A percentile compares a stretch with the other conserved stretches of the same genome.
These are phyloP conservation scores for Megaleporinus macrocephalus DNA, from an alignment of 2,113 vertebrate species.

Conservation along the genomic window DNA sequence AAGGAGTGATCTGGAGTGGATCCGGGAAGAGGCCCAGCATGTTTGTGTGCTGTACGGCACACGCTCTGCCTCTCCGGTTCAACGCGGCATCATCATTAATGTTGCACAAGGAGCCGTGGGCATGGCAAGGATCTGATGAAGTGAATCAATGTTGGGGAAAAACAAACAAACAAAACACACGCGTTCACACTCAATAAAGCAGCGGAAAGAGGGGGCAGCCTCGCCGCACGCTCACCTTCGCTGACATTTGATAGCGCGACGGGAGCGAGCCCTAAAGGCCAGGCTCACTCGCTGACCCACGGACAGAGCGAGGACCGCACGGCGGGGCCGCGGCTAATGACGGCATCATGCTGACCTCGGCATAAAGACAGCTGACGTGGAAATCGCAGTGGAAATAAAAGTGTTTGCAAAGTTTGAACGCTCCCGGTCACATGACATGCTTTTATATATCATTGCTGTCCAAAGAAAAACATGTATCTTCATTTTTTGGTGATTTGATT, in stretches of 20 bases:
- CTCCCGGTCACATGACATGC: too few relatives aligned
- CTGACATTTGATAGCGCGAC: constrained; percentile 43
- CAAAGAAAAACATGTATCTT: too few relatives aligned
- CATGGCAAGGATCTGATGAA: not conserved
- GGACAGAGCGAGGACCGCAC: not conserved
- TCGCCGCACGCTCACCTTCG: not conserved
- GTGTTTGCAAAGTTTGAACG: too few relatives aligned
- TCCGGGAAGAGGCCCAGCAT: not conserved
- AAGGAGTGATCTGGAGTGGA: constrained; percentile 2
- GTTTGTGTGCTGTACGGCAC: constrained; percentile 8
- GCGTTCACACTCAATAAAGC: not conserved
- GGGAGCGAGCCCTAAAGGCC: constrained; percentile 33
- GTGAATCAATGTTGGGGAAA: not conserved
- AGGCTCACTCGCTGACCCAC: constrained; percentile 15
- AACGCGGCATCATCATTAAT: constrained; percentile 2
- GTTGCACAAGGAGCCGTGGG: constrained; percentile 5
- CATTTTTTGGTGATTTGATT: too few relatives aligned
- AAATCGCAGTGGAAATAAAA: too few relatives aligned
- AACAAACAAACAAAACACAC: constrained; percentile 7
- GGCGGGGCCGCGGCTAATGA: not conserved
- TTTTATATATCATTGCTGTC: too few relatives aligned
- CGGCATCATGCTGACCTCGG: not conserved
- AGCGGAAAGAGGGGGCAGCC: not conserved
- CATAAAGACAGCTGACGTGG: too few relatives aligned
- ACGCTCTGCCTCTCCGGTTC: not conserved